A percentile compares a stretch with the other conserved stretches of the same genome.
These are phyloP conservation scores for Idaea straminata DNA, from an alignment of 2,888 invertebrate genomes.

Conservation along the genomic window DNA sequence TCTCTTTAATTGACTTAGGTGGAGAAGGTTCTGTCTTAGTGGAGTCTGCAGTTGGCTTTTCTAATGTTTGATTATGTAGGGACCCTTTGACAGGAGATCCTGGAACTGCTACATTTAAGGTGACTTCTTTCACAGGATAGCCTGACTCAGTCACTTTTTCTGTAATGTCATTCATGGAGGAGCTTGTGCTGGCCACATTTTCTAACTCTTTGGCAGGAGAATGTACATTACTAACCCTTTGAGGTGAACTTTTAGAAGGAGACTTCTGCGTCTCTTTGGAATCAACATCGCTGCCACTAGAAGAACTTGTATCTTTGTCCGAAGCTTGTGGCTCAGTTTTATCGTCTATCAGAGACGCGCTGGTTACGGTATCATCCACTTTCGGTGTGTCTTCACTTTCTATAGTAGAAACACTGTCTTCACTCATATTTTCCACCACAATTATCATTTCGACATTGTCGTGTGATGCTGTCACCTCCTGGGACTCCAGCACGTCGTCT, in stretches of 20 bases:
- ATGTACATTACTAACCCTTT: background rate
- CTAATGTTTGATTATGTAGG: background rate
- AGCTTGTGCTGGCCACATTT: background rate
- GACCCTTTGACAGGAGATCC: conserved; percentile 8
- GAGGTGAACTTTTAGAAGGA: background rate
- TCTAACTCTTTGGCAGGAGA: background rate
- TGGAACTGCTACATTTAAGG: background rate
- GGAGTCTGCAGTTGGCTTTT: conserved; percentile 7
- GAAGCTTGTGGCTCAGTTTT: background rate
- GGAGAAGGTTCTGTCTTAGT: conserved; percentile 8
- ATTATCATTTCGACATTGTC: conserved; percentile 62
- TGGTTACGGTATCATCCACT: conserved; percentile 15
- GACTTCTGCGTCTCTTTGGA: background rate
- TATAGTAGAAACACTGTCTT: conserved; percentile 38
- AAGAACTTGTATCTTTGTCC: background rate
- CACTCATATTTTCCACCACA: conserved; percentile 58
- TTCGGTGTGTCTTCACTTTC: conserved; percentile 23
- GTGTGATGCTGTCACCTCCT: conserved; percentile 51
- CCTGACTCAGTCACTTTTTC: background rate
- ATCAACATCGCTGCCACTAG: background rate
- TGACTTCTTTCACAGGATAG: background rate
- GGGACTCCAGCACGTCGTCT: conserved; percentile 53
- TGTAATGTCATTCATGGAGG: background rate
- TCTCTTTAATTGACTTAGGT: conserved; percentile 20
- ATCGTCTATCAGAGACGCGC: conserved; percentile 9